phyloP scores from a whole-genome alignment of 2,113 vertebrate species.

The Paracyprichromis sp. region DNA sequence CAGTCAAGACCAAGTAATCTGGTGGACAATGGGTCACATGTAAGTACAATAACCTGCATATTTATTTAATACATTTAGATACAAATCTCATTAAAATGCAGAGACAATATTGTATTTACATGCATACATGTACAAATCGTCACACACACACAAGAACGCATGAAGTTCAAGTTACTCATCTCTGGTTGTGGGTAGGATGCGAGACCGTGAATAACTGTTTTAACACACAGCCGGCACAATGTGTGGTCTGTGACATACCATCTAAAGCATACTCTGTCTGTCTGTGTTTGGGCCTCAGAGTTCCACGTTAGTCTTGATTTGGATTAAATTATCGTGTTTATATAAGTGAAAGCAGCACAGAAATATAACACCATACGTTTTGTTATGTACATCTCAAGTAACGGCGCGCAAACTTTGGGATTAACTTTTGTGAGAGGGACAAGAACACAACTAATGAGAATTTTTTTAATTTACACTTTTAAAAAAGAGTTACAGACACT shows the following conservation, averaged over 20 bases:
- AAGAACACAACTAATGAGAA: background rate
- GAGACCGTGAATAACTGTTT: constrained; percentile 71
- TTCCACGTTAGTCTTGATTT: background rate
- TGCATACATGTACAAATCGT: background rate
- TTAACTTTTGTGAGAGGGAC: background rate
- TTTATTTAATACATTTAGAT: background rate
- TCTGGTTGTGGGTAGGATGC: constrained; percentile 51
- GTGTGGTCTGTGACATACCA: constrained; percentile 72
- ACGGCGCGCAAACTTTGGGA: background rate
- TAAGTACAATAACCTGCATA: background rate
- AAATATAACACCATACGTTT: background rate
- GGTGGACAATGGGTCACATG: background rate
- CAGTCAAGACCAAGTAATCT: background rate
- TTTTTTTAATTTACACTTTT: background rate
- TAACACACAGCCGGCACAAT: constrained; percentile 61
- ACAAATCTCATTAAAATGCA: background rate
- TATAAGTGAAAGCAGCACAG: background rate
- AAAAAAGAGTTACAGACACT: background rate
- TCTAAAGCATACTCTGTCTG: constrained; percentile 36
- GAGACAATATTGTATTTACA: background rate
- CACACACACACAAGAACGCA: background rate
- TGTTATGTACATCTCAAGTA: background rate
- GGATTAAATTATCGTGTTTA: background rate
- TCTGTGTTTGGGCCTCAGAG: background rate
- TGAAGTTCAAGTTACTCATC: constrained; percentile 55